Evolutionary conservation across 1,140 invertebrate species (phyloP), one percentile per base, ranked within the genome.

Genomic region (Thrips palmi): DNA sequence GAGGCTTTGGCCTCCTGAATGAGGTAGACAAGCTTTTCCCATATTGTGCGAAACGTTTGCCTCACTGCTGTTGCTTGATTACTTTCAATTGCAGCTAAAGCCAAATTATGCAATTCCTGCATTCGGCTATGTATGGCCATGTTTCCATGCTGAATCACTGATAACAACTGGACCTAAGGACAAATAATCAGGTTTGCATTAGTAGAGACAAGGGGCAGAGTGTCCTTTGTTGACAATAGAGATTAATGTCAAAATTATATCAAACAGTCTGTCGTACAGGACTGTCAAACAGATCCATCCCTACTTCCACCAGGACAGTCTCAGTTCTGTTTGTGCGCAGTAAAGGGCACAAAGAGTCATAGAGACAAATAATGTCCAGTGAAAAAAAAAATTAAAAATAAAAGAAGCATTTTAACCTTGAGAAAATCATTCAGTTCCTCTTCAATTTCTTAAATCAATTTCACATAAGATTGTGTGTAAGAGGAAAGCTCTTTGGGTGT

Each of bases 271-370:
- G n/a, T n/a, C n/a, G n/a, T n/a, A n/a, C n/a, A n/a, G n/a, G n/a
- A 8, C 8, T 8, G 7, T 7, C 8, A n/a, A n/a, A 7, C 15
- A 8, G 14, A 10, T 14, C 15, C 31, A 33, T 8, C 7, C 15
- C 15, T 33, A 33, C 8, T 10, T 8, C 7, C 7, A n/a, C n/a
- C n/a, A n/a, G n/a, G n/a, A n/a, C n/a, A n/a, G n/a, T 49, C 33
- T 6, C 59, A 45, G 41, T 53, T 57, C 30, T 49, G 41, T 3
- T 44, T 23, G 6, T 31, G 12, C 29, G 12, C 6, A 17, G 29
- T 6, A 17, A 31, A 14, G 29, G 24, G 25, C 21, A 27, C 17
- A 21, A n/a, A 21, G n/a, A 20, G 25, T 20, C 14, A 22, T 28
- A 35, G 33, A 11, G 19, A 21, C 14, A 34, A 35, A 19, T 22